Evolutionary conservation across 1,140 invertebrate species (phyloP).

Genomic region (Neuroterus valhalla): DNA sequence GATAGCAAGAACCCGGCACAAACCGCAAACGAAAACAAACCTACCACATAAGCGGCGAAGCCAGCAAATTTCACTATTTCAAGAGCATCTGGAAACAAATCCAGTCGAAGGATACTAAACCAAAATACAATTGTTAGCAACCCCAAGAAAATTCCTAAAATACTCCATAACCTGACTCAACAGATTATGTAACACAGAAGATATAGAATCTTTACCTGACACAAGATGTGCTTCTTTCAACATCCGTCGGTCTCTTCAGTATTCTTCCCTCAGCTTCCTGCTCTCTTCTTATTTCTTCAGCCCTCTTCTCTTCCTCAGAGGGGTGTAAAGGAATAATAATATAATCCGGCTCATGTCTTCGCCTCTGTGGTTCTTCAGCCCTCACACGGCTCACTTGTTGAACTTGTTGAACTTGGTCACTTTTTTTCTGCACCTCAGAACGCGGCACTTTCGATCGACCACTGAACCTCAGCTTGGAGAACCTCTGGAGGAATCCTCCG

Average conservation of each 20-base stretch:
- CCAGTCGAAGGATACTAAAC: not conserved
- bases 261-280: conserved; percentile 31
- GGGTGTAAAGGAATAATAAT: conserved; percentile 74
- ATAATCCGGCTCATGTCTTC: conserved; percentile 68
- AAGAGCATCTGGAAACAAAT: conserved; percentile 20
- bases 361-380: conserved; percentile 50
- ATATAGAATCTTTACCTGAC: conserved; percentile 59
- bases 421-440: conserved; percentile 64
- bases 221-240: conserved; percentile 60
- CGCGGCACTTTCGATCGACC: conserved; percentile 71
- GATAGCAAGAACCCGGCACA: conserved; percentile 1
- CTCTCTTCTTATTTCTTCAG: conserved; percentile 41
- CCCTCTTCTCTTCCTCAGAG: conserved; percentile 59
- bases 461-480: conserved; percentile 74
- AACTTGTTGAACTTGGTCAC: conserved; percentile 36
- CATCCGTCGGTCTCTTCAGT: conserved; percentile 46
- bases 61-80: conserved; percentile 4
- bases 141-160: not conserved
- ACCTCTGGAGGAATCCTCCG: conserved; percentile 75
- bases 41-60: not conserved
- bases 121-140: not conserved
- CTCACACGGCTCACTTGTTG: conserved; percentile 34
- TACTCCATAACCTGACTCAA: not conserved
- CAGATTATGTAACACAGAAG: no score
- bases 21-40: conserved; percentile 7